These are phyloP conservation scores for Cantharis flavilabris DNA, from an alignment of 2,888 invertebrate genomes.

Conservation along the genomic window DNA sequence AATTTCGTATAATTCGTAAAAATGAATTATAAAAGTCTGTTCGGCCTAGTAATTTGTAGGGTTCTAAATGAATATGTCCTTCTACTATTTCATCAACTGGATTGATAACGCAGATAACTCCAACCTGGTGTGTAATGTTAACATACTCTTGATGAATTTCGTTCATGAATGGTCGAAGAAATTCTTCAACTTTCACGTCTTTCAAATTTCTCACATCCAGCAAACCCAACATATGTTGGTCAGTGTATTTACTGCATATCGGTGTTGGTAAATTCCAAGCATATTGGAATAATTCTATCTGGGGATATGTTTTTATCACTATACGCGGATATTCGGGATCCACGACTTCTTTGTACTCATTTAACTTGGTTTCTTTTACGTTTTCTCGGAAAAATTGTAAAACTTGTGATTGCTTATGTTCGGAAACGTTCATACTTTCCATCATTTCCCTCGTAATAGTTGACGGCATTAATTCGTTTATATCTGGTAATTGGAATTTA, in stretches of 20 bases:
- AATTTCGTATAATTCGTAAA: conserved; percentile 60
- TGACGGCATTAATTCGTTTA: neutral
- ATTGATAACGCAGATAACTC: conserved; percentile 67
- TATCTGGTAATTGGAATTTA: neutral
- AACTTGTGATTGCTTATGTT: neutral
- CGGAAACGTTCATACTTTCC: neutral
- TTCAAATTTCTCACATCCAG: conserved; percentile 63
- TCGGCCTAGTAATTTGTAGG: conserved; percentile 66
- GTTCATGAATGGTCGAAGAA: conserved; percentile 27
- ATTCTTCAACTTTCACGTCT: conserved; percentile 38
- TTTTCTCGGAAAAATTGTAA: neutral
- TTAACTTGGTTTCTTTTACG: neutral
- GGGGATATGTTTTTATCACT: neutral
- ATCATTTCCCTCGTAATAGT: neutral
- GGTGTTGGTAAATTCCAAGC: conserved; percentile 60
- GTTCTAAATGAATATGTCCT: conserved; percentile 56
- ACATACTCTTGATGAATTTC: conserved; percentile 66
- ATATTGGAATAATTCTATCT: neutral
- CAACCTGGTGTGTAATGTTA: conserved; percentile 64
- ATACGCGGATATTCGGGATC: neutral
- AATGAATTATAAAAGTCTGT: conserved; percentile 64
- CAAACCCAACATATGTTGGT: conserved; percentile 63
- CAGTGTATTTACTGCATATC: conserved; percentile 65
- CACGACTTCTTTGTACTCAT: neutral
- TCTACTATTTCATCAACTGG: conserved; percentile 61